phyloP scores from a whole-genome alignment of 2,888 invertebrate species.

The Drosophila austrosaltans region DNA sequence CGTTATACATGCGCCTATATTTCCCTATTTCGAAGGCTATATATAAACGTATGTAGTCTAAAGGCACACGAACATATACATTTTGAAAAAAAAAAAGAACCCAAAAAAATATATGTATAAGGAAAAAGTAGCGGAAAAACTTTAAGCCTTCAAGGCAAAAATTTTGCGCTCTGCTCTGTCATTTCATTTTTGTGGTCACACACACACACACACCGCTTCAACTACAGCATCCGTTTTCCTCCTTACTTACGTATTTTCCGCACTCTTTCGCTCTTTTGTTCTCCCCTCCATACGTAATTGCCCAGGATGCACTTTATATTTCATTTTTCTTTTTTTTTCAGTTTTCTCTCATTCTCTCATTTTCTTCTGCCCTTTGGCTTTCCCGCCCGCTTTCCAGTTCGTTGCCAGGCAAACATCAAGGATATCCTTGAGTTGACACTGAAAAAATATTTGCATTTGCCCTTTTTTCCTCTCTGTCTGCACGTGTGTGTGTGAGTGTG shows the following conservation, averaged over 20 bases:
- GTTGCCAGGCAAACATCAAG: conserved; percentile 63
- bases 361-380: conserved; percentile 20
- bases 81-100: not conserved
- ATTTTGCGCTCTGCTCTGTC: conserved; percentile 9
- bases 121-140: conserved; percentile 48
- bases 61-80: conserved; percentile 21
- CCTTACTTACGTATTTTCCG: conserved; percentile 6
- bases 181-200: conserved; percentile 38
- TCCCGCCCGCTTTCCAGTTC: not conserved
- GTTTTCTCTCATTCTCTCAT: conserved; percentile 20
- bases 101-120: conserved; percentile 25
- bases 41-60: not conserved
- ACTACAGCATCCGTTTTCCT: conserved; percentile 39
- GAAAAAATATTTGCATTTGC: conserved; percentile 66
- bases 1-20: not conserved
- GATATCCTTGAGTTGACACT: conserved; percentile 78
- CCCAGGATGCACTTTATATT: conserved; percentile 67
- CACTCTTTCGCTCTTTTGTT: conserved; percentile 30
- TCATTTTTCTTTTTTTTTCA: conserved; percentile 35
- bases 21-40: conserved; percentile 5
- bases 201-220: conserved; percentile 19
- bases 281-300: conserved; percentile 70
- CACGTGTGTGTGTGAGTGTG: not conserved
- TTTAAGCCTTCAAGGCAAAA: conserved; percentile 49
- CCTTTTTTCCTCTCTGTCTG: conserved; percentile 6